Conservation (phyloP, 2,888 invertebrate species). For the Dolichopus griseipennis region DNA sequence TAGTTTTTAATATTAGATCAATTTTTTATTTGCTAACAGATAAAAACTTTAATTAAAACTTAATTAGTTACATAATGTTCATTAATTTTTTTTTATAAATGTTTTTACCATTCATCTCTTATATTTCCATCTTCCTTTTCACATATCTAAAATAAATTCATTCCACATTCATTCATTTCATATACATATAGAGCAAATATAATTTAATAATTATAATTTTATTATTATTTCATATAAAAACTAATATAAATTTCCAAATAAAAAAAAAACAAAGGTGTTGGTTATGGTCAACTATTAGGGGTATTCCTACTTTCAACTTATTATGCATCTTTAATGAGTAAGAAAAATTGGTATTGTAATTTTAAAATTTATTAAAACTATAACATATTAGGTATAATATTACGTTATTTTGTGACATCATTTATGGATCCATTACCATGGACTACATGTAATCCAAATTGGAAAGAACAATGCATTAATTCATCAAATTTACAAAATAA, state of each 20-base stretch:
- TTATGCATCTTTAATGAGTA: conserved; percentile 51
- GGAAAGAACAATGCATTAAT: conserved; percentile 44
- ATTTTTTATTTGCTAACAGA: too few relatives aligned
- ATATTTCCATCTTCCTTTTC: too few relatives aligned
- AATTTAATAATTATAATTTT: too few relatives aligned
- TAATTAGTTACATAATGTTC: too few relatives aligned
- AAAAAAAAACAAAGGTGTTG: conserved; percentile 44
- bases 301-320: conserved; percentile 52
- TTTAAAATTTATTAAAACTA: background rate
- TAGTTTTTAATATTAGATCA: too few relatives aligned
- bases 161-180: too few relatives aligned
- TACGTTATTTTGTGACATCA: conserved; percentile 54
- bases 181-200: too few relatives aligned
- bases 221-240: too few relatives aligned
- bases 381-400: conserved; percentile 46
- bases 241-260: background rate
- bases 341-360: background rate
- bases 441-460: conserved; percentile 49
- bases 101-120: too few relatives aligned
- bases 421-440: conserved; percentile 56
- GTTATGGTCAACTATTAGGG: conserved; percentile 48
- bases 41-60: too few relatives aligned
- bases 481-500: conserved; percentile 23
- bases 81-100: too few relatives aligned
- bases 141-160: too few relatives aligned